Percentiles rank a stretch among this genome's conserved stretches.
Conservation (phyloP, 2,888 invertebrate genomes). For the Opisthograptis luteolata region DNA sequence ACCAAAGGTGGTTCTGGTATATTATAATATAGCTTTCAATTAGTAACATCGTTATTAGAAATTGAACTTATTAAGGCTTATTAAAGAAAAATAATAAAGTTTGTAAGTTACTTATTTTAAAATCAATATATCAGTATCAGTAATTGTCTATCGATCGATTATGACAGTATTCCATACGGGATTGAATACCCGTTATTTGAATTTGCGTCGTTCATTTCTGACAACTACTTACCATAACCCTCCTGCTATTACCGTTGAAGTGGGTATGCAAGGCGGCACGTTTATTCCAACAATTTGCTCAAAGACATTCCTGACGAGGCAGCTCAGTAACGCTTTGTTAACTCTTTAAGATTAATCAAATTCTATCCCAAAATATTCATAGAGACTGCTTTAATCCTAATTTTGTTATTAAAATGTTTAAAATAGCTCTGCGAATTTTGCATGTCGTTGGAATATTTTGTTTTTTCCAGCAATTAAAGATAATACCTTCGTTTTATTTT, state of each 20-base stretch:
- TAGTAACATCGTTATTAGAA: too few species aligned
- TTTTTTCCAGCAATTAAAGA: too few species aligned
- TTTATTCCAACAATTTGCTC: conserved; percentile 69
- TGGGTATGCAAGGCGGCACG: conserved; percentile 58
- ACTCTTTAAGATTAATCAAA: conserved; percentile 67
- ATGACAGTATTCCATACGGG: too few species aligned
- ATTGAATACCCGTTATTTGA: background rate
- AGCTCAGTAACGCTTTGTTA: conserved; percentile 70
- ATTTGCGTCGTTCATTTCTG: background rate
- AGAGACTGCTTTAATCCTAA: conserved; percentile 20
- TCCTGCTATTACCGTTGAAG: conserved; percentile 47
- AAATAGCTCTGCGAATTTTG: background rate
- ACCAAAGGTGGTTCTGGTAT: too few species aligned
- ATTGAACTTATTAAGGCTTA: too few species aligned
- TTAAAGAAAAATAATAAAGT: too few species aligned
- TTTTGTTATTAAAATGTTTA: conserved; percentile 10
- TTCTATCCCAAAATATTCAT: conserved; percentile 36
- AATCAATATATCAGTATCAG: too few species aligned
- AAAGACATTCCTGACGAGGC: conserved; percentile 69
- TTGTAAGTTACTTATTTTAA: too few species aligned
- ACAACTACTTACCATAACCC: conserved; percentile 47
- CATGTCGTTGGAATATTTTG: background rate
- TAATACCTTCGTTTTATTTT: too few species aligned
- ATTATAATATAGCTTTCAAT: too few species aligned
- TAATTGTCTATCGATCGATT: too few species aligned